Conservation (phyloP, 2,888 invertebrate genomes). For the Euclidia mi region DNA sequence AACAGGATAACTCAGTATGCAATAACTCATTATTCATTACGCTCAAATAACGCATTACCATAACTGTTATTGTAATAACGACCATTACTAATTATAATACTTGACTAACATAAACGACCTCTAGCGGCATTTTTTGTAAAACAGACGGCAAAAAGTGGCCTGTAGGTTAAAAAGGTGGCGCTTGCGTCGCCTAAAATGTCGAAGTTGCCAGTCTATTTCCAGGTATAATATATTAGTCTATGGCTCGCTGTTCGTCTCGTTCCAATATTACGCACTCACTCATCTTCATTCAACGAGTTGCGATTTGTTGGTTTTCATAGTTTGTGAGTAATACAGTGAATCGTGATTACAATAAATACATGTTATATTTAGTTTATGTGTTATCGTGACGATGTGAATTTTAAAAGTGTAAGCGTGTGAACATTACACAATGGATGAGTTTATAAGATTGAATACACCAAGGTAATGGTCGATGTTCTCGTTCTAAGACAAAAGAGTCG, state of each 20-base stretch:
- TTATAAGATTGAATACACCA: conserved; percentile 68
- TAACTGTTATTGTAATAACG: too few relatives aligned
- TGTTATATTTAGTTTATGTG: conserved; percentile 16
- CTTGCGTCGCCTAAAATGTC: too few relatives aligned
- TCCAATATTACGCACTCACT: conserved; percentile 24
- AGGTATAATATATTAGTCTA: too few relatives aligned
- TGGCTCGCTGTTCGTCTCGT: conserved; percentile 14
- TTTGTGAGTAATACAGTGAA: conserved; percentile 37
- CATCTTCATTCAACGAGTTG: conserved; percentile 22
- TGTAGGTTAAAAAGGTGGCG: too few relatives aligned
- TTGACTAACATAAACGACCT: too few relatives aligned
- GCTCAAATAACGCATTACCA: too few relatives aligned
- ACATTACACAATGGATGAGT: conserved; percentile 63
- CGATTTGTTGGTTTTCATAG: conserved; percentile 41
- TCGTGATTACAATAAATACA: conserved; percentile 36
- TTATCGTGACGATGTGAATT: conserved; percentile 47
- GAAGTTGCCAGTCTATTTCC: too few relatives aligned
- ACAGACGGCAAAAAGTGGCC: too few relatives aligned
- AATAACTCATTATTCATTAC: too few relatives aligned
- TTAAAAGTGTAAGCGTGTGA: conserved; percentile 52
- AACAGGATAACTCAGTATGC: too few relatives aligned
- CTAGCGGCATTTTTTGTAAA: too few relatives aligned
- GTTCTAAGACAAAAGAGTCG: conserved; percentile 83
- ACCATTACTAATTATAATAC: too few relatives aligned
- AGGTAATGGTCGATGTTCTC: conserved; percentile 83